These are phyloP conservation scores for Chorisops tibialis DNA, from an alignment of 2,888 invertebrate genomes.

Conservation along the genomic window DNA sequence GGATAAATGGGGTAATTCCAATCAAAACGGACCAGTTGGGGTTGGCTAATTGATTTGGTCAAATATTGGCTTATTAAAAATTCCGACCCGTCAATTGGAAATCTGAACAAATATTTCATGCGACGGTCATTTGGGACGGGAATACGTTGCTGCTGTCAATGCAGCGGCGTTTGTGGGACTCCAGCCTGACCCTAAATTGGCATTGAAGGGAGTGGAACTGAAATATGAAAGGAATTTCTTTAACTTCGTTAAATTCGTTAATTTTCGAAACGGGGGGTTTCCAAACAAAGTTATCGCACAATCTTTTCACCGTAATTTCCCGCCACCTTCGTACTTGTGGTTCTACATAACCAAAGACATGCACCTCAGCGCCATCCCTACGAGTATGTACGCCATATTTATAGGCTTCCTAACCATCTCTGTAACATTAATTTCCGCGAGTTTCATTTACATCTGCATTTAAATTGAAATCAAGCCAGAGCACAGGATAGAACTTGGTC, in stretches of 20 bases:
- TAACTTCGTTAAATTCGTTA: too few relatives aligned
- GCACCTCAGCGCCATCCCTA: too few relatives aligned
- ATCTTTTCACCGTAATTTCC: too few relatives aligned
- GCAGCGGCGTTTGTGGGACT: too few relatives aligned
- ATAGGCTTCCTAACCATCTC: not conserved
- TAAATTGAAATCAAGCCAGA: constrained; percentile 29
- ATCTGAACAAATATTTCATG: not conserved
- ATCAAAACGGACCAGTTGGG: constrained; percentile 22
- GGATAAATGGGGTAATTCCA: constrained; percentile 11
- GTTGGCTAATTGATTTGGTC: constrained; percentile 31
- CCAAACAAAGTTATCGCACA: too few relatives aligned
- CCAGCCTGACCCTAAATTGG: too few relatives aligned
- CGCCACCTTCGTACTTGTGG: too few relatives aligned
- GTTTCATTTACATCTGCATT: constrained; percentile 33
- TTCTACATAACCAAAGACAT: too few relatives aligned
- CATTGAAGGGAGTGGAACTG: too few relatives aligned
- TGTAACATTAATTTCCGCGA: constrained; percentile 19
- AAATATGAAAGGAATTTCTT: too few relatives aligned
- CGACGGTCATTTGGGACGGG: not conserved
- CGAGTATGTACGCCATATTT: too few relatives aligned
- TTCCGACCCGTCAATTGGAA: constrained; percentile 27
- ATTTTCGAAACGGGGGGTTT: too few relatives aligned
- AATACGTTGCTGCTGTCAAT: not conserved
- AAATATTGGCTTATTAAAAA: constrained; percentile 33
- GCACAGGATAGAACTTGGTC: not conserved